phyloP scores from a whole-genome alignment of 2,888 invertebrate species.

The Caenorhabditis sp. region DNA sequence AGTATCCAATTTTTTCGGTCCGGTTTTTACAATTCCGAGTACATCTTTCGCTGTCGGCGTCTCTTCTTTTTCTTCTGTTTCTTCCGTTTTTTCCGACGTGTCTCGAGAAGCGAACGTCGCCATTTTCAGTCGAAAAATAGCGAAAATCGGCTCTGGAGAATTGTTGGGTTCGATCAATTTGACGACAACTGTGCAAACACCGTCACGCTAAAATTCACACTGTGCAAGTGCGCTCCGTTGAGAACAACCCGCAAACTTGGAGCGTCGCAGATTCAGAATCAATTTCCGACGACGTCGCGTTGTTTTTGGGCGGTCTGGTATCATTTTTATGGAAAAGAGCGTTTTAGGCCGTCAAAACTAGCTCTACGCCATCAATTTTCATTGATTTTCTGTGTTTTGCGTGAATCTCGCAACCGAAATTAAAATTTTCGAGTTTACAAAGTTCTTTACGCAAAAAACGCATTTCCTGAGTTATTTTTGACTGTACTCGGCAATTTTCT shows the following conservation, averaged over 20 bases:
- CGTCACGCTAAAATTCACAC: constrained; percentile 24
- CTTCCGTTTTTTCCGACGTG: constrained; percentile 29
- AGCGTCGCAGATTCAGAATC: neutral
- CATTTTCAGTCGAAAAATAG: constrained; percentile 32
- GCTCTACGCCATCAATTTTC: too few relatives aligned
- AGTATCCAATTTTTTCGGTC: constrained; percentile 51
- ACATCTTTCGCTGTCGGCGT: constrained; percentile 20
- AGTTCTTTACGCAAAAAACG: too few relatives aligned
- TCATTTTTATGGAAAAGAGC: too few relatives aligned
- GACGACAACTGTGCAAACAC: constrained; percentile 25
- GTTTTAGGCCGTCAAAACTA: too few relatives aligned
- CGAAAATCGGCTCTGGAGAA: neutral
- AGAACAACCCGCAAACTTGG: neutral
- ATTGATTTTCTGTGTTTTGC: too few relatives aligned
- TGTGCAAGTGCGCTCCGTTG: constrained; percentile 34
- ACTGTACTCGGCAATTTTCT: too few relatives aligned
- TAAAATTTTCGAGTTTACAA: too few relatives aligned
- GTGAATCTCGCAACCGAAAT: too few relatives aligned
- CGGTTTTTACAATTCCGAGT: constrained; percentile 34
- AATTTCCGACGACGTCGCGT: too few relatives aligned
- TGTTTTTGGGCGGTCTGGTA: too few relatives aligned
- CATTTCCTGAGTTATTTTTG: too few relatives aligned
- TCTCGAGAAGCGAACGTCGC: constrained; percentile 61
- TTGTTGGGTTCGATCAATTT: neutral
- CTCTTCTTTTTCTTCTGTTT: constrained; percentile 29